These are phyloP conservation scores for Netelia melanura DNA, from an alignment of 2,888 invertebrate species.

Conservation along the genomic window DNA sequence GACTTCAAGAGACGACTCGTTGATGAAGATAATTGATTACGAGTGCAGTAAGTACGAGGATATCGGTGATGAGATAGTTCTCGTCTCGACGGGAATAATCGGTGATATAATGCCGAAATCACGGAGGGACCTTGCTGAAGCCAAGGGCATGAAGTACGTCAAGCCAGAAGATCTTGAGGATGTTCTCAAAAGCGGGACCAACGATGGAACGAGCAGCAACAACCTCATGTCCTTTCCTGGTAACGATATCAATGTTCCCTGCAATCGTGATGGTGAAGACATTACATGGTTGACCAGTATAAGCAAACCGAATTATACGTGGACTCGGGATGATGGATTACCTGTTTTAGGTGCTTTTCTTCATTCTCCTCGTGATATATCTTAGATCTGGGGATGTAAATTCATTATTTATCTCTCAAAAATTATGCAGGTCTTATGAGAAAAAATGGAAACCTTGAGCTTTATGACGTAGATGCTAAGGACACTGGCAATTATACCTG, in stretches of 20 bases:
- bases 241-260: conserved; percentile 77
- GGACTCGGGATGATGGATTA: conserved; percentile 75
- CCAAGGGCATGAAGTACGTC: conserved; percentile 75
- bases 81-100: conserved; percentile 69
- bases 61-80: conserved; percentile 75
- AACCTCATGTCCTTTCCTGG: conserved; percentile 77
- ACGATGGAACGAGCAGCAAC: conserved; percentile 50
- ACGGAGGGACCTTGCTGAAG: conserved; percentile 72
- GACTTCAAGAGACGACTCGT: conserved; percentile 67
- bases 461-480: conserved; percentile 76
- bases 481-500: conserved; percentile 79
- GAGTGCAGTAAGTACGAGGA: conserved; percentile 74
- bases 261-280: conserved; percentile 75
- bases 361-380: background rate
- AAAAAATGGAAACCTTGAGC: conserved; percentile 76
- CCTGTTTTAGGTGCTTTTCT: conserved; percentile 72
- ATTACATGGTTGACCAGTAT: conserved; percentile 75
- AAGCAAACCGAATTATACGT: conserved; percentile 76
- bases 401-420: conserved; percentile 10
- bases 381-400: background rate
- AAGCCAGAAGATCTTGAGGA: conserved; percentile 74
- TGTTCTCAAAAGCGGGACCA: conserved; percentile 67
- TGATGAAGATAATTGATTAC: conserved; percentile 71
- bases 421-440: conserved; percentile 72
- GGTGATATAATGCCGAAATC: conserved; percentile 69